These are phyloP conservation scores for Drosophila merina DNA, from an alignment of 2,888 invertebrate genomes.

Conservation along the genomic window DNA sequence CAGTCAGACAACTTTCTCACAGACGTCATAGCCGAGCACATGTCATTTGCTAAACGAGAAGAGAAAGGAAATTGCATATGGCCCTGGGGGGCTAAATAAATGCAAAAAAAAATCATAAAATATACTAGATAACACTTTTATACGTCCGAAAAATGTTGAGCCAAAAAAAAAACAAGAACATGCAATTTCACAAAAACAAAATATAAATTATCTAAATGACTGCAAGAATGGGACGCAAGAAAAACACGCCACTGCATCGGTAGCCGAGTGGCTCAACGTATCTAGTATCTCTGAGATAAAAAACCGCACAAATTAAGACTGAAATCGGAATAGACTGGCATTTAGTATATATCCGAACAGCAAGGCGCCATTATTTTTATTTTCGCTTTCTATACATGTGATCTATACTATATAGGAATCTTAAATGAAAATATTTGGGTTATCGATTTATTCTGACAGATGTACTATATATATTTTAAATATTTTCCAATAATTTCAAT, in stretches of 20 bases:
- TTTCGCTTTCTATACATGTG: constrained; percentile 36
- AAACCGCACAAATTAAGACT: constrained; percentile 42
- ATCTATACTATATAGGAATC: constrained; percentile 9
- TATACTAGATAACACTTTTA: constrained; percentile 28
- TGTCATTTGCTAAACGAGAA: constrained; percentile 47
- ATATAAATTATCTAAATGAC: constrained; percentile 39
- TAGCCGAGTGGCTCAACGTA: not conserved
- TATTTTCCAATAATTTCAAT: constrained; percentile 9
- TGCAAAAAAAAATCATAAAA: constrained; percentile 23
- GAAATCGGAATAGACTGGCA: constrained; percentile 33
- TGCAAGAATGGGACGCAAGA: constrained; percentile 26
- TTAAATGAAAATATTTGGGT: constrained; percentile 17
- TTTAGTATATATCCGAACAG: constrained; percentile 26
- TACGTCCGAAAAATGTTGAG: constrained; percentile 24
- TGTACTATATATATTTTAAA: not conserved
- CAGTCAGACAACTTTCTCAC: constrained; percentile 40
- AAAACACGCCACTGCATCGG: constrained; percentile 47
- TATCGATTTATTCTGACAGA: constrained; percentile 12
- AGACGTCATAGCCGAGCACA: constrained; percentile 66
- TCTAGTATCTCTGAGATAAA: constrained; percentile 42
- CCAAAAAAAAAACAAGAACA: constrained; percentile 13
- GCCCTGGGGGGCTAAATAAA: constrained; percentile 3
- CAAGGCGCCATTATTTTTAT: constrained; percentile 45
- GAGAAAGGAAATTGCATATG: constrained; percentile 40
- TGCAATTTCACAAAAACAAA: constrained; percentile 41